A percentile compares a stretch with the other conserved stretches of the same genome.
Conservation (phyloP, 53 echinoderm and acorn worm species). For the Echinarachnius parma region DNA sequence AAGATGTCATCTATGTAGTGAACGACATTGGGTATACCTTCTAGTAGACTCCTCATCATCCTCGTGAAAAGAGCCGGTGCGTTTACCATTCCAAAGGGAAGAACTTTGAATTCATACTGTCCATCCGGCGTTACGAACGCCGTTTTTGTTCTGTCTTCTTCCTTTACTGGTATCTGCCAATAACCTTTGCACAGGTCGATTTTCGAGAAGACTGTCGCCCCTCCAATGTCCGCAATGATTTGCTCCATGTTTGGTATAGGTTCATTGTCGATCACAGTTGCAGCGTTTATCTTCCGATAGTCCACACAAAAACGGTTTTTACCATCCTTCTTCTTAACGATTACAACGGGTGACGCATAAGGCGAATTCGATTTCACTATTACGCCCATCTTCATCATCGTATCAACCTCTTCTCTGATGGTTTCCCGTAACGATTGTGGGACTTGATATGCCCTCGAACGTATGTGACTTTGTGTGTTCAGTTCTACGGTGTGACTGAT, state of each 20-base stretch:
- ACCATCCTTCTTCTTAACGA: slow-evolving; percentile 44
- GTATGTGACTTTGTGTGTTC: slow-evolving; percentile 16
- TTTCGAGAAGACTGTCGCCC: slow-evolving; percentile 45
- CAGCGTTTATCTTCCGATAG: slow-evolving; percentile 41
- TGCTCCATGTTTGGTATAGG: slow-evolving; percentile 56
- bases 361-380: slow-evolving; percentile 6
- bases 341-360: slow-evolving; percentile 38
- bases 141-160: slow-evolving; percentile 42
- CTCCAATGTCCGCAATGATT: slow-evolving; percentile 18
- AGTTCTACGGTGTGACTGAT: slow-evolving; percentile 20
- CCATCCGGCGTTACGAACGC: slow-evolving; percentile 53
- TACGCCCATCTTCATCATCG: slow-evolving; percentile 31
- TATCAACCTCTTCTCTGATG: slow-evolving; percentile 8
- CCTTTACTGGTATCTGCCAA: slow-evolving; percentile 59
- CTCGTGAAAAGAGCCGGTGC: slow-evolving; percentile 48
- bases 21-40: slow-evolving; percentile 29
- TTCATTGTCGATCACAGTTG: slow-evolving; percentile 55
- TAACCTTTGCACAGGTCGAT: slow-evolving; percentile 62
- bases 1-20: slow-evolving; percentile 64
- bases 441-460: slow-evolving; percentile 44
- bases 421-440: slow-evolving; percentile 28
- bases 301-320: slow-evolving; percentile 49
- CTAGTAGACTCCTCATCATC: slow-evolving; percentile 53
- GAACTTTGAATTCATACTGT: slow-evolving; percentile 48
- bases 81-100: slow-evolving; percentile 59